A percentile compares a stretch with the other conserved stretches of the same genome.
These are phyloP conservation scores for Hypsopygia costalis DNA, from an alignment of 2,888 invertebrate species.

Conservation along the genomic window DNA sequence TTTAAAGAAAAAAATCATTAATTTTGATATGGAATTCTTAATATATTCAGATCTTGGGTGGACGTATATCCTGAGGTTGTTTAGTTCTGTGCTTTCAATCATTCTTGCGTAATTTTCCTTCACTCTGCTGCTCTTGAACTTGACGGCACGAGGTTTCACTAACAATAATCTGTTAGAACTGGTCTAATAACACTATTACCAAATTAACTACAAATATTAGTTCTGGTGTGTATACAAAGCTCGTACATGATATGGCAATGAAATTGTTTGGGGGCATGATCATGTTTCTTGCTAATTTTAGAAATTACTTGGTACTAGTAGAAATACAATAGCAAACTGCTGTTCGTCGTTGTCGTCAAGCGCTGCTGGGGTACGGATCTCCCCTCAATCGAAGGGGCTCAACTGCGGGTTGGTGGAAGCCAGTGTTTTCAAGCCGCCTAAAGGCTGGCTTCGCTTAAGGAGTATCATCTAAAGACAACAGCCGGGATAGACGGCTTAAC, in stretches of 20 bases:
- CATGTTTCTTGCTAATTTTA: background rate
- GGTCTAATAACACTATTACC: background rate
- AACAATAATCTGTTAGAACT: background rate
- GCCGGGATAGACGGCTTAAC: no score
- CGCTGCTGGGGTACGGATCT: background rate
- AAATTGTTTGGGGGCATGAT: background rate
- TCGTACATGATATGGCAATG: background rate
- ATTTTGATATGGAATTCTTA: background rate
- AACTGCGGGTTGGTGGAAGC: no score
- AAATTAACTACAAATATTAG: background rate
- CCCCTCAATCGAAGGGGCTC: no score
- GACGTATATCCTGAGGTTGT: background rate
- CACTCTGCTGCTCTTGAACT: background rate
- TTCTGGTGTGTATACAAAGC: background rate
- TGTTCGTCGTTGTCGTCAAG: no score
- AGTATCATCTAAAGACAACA: no score
- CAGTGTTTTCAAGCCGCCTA: no score
- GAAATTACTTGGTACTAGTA: background rate
- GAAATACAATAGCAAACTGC: no score
- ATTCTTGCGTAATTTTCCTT: background rate
- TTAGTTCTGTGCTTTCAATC: background rate
- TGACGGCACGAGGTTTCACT: background rate
- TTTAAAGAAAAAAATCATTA: conserved; percentile 4
- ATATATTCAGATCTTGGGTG: background rate
- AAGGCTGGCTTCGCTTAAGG: no score